A percentile compares a stretch with the other conserved stretches of the same genome.
phyloP scores from a whole-genome alignment of 2,888 invertebrate genomes.

The Trichacis sp. region DNA sequence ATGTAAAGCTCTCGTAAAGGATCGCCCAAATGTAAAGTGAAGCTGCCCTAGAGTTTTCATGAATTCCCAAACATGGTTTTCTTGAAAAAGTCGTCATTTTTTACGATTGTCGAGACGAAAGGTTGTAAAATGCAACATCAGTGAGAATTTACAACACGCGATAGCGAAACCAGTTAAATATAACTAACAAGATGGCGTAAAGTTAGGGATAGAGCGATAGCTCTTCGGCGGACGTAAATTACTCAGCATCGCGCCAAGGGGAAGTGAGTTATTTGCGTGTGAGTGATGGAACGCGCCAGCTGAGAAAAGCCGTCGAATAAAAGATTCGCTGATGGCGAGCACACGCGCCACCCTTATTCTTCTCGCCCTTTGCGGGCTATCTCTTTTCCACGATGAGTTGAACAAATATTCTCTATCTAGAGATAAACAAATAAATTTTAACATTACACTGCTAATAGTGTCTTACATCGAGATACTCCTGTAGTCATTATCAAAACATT shows the following conservation, averaged over 20 bases:
- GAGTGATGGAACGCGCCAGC: constrained; percentile 69
- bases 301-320: constrained; percentile 61
- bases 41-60: not conserved
- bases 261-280: constrained; percentile 69
- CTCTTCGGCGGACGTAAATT: constrained; percentile 64
- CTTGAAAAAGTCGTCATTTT: not conserved
- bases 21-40: constrained; percentile 31
- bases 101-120: not conserved
- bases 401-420: too few species aligned
- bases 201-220: constrained; percentile 55
- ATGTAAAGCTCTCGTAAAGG: constrained; percentile 43
- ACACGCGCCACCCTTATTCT: constrained; percentile 44
- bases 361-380: constrained; percentile 38
- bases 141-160: constrained; percentile 4
- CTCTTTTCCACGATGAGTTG: too few species aligned
- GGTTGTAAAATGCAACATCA: constrained; percentile 2
- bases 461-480: too few species aligned
- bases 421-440: too few species aligned
- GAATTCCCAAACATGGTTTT: not conserved
- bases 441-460: too few species aligned
- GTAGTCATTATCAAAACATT: too few species aligned
- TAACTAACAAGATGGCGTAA: constrained; percentile 31
- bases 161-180: constrained; percentile 35
- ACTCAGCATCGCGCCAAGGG: constrained; percentile 57
- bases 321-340: constrained; percentile 46